Evolutionary conservation across 2,113 vertebrate genomes (phyloP).

Genomic region (Eonycteris spelaea): DNA sequence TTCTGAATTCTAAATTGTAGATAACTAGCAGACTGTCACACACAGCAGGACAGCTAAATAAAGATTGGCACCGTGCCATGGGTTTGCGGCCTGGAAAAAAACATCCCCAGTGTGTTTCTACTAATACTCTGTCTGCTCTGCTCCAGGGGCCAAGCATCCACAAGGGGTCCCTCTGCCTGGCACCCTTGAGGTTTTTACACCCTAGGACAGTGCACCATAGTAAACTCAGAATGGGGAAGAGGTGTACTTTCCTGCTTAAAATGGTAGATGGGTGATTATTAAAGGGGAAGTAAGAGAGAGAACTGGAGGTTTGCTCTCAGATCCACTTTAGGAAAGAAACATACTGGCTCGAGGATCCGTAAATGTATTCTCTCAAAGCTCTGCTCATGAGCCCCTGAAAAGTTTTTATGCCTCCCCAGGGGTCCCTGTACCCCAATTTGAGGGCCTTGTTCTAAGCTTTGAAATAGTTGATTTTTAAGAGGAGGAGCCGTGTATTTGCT

Average conservation of each 20-base stretch:
- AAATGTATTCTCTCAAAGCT: neutral
- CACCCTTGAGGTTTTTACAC: neutral
- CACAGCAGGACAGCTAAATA: neutral
- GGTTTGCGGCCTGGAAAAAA: neutral
- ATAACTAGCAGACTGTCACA: neutral
- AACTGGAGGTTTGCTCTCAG: neutral
- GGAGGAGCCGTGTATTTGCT: neutral
- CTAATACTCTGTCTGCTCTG: neutral
- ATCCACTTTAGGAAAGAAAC: neutral
- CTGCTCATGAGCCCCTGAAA: neutral
- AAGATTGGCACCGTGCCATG: neutral
- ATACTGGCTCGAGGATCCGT: neutral
- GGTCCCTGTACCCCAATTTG: neutral
- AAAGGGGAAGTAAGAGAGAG: neutral
- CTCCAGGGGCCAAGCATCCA: neutral
- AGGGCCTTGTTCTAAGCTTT: neutral
- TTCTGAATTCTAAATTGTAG: neutral
- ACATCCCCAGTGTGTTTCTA: neutral
- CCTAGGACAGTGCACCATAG: neutral
- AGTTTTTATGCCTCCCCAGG: neutral
- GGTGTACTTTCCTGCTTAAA: neutral
- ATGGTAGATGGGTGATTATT: neutral
- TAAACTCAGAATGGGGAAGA: neutral
- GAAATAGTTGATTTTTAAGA: too few species aligned
- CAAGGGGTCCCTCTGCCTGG: accelerated